A percentile compares a stretch with the other conserved stretches of the same genome.
Conservation (phyloP, 2,797 vertebrate species). For the Pristis pectinata region DNA sequence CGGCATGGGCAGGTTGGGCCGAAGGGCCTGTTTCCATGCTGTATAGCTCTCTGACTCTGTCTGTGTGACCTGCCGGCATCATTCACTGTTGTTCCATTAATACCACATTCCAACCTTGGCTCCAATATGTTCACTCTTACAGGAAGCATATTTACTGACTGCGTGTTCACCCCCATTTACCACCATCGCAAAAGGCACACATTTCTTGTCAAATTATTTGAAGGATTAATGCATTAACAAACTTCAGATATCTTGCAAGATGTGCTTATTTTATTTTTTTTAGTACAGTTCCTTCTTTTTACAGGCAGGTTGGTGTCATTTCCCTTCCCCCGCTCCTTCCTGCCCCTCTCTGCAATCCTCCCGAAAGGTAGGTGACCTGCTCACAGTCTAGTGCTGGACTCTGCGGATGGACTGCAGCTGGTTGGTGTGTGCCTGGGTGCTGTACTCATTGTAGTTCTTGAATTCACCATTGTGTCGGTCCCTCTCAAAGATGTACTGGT, state of each 20-base stretch:
- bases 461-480: conserved; percentile 89
- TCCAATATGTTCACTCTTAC: not conserved
- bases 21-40: no score
- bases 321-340: not conserved
- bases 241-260: not conserved
- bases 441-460: conserved; percentile 84
- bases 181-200: not conserved
- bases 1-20: no score
- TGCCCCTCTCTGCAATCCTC: not conserved
- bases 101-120: not conserved
- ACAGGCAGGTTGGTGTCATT: not conserved
- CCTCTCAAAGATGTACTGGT: conserved; percentile 92
- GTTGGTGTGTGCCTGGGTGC: conserved; percentile 91
- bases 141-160: not conserved
- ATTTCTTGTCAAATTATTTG: not conserved
- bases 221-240: not conserved
- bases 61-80: not conserved
- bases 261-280: conserved; percentile 7
- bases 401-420: conserved; percentile 96
- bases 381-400: conserved; percentile 78
- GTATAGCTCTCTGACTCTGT: no score
- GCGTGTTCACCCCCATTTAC: not conserved
- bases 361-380: rapidly evolving
- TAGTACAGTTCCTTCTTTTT: not conserved
- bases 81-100: not conserved